Conservation (phyloP, 2,888 invertebrate genomes). For the Horisme vitalbata region DNA sequence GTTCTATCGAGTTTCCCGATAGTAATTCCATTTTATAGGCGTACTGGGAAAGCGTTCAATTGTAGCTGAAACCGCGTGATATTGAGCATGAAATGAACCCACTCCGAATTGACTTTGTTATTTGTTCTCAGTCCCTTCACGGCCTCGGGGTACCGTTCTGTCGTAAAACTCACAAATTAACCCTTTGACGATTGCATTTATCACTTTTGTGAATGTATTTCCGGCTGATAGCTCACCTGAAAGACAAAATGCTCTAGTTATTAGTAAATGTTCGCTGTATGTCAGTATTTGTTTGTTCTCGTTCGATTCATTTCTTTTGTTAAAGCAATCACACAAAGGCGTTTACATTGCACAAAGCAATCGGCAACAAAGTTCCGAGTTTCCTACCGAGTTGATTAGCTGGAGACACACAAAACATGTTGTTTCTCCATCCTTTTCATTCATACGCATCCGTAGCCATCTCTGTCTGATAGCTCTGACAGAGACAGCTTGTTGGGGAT, state of each 20-base stretch:
- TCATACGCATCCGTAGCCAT: constrained; percentile 2
- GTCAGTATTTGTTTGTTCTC: not conserved
- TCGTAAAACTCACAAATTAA: constrained; percentile 24
- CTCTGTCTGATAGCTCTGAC: constrained; percentile 4
- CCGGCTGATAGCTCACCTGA: constrained; percentile 2
- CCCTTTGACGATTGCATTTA: constrained; percentile 13
- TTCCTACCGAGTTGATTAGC: constrained; percentile 21
- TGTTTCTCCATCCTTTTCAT: constrained; percentile 13
- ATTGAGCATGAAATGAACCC: constrained; percentile 38
- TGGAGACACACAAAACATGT: constrained; percentile 15
- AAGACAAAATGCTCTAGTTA: constrained; percentile 2
- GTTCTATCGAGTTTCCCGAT: constrained; percentile 17
- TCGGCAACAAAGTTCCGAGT: constrained; percentile 21
- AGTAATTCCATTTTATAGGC: constrained; percentile 17
- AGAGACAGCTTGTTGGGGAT: constrained; percentile 13
- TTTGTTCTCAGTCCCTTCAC: constrained; percentile 22
- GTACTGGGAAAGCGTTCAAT: constrained; percentile 20
- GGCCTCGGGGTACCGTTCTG: constrained; percentile 8
- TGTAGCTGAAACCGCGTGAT: constrained; percentile 19
- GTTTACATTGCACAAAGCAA: constrained; percentile 18
- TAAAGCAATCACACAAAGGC: constrained; percentile 19
- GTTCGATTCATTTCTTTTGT: constrained; percentile 20
- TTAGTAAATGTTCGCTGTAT: constrained; percentile 9
- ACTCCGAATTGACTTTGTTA: constrained; percentile 28
- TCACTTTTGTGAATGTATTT: constrained; percentile 1